phyloP scores from a whole-genome alignment of 2,888 invertebrate species.

The Drosophila phalerata region DNA sequence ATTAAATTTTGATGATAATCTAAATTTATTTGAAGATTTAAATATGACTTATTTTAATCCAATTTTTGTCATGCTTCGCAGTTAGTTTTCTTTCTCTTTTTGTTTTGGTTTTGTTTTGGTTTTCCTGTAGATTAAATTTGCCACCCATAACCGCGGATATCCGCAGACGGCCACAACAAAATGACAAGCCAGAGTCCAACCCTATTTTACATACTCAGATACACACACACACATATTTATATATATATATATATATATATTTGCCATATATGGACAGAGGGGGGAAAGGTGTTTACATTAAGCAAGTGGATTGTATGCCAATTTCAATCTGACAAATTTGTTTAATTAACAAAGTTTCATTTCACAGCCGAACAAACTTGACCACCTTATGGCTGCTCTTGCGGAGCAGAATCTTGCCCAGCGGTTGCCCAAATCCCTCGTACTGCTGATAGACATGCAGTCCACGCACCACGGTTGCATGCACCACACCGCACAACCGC shows the following conservation, averaged over 20 bases:
- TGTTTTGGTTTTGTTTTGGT: too few relatives aligned
- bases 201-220: not conserved
- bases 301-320: not conserved
- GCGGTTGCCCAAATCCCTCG: constrained; percentile 84
- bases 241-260: too few relatives aligned
- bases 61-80: too few relatives aligned
- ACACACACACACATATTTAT: not conserved
- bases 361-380: constrained; percentile 71
- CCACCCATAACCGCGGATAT: too few relatives aligned
- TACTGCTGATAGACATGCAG: constrained; percentile 87
- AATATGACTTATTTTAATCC: too few relatives aligned
- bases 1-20: too few relatives aligned
- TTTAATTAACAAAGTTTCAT: constrained; percentile 59
- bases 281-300: not conserved
- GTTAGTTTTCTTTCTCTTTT: too few relatives aligned
- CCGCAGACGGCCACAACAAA: too few relatives aligned
- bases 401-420: constrained; percentile 83
- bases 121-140: too few relatives aligned
- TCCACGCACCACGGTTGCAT: constrained; percentile 89
- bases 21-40: too few relatives aligned
- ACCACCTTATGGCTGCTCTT: constrained; percentile 83
- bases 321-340: constrained; percentile 22
- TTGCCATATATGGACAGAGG: not conserved
- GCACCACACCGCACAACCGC: constrained; percentile 88
- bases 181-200: not conserved